A percentile compares a stretch with the other conserved stretches of the same genome.
phyloP scores from a whole-genome alignment of 2,113 vertebrate species.

The Stegastes partitus region DNA sequence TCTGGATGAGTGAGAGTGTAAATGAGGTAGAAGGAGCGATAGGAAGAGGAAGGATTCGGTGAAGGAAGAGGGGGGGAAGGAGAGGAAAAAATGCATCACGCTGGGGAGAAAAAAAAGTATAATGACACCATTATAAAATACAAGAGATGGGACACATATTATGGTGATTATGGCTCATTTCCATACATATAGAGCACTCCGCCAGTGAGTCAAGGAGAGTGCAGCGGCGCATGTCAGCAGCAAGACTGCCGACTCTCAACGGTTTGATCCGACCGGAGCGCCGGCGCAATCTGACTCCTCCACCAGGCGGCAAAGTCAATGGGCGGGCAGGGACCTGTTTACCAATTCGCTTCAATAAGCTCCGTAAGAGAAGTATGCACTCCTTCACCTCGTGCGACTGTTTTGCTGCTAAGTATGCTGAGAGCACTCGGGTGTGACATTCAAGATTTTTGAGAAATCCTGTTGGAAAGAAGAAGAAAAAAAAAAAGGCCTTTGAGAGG shows the following conservation, averaged over 20 bases:
- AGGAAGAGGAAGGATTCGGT: constrained; percentile 13
- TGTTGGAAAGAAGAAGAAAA: constrained; percentile 13
- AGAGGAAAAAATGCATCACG: constrained; percentile 29
- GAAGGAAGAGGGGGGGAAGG: constrained; percentile 25
- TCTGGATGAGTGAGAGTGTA: constrained; percentile 69
- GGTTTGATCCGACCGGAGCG: constrained; percentile 48
- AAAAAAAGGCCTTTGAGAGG: constrained; percentile 47
- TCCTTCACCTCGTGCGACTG: constrained; percentile 58
- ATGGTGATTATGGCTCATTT: constrained; percentile 78
- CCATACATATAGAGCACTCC: constrained; percentile 75
- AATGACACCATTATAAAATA: constrained; percentile 72
- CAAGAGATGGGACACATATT: constrained; percentile 76
- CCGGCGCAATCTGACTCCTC: constrained; percentile 60
- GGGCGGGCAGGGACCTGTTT: constrained; percentile 73
- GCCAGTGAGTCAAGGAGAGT: constrained; percentile 79
- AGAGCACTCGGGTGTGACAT: constrained; percentile 66
- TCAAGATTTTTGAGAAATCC: constrained; percentile 68
- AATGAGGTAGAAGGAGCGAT: constrained; percentile 49
- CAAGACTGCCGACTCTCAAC: constrained; percentile 48
- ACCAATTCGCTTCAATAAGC: constrained; percentile 68
- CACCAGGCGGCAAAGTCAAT: constrained; percentile 70
- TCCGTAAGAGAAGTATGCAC: constrained; percentile 41
- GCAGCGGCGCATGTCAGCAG: constrained; percentile 61
- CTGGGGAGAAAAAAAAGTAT: constrained; percentile 42
- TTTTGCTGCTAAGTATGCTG: constrained; percentile 61